Evolutionary conservation across 1,140 invertebrate species (phyloP), one percentile per base, ranked within the genome.

Genomic region (Bathynomus jamesi): DNA sequence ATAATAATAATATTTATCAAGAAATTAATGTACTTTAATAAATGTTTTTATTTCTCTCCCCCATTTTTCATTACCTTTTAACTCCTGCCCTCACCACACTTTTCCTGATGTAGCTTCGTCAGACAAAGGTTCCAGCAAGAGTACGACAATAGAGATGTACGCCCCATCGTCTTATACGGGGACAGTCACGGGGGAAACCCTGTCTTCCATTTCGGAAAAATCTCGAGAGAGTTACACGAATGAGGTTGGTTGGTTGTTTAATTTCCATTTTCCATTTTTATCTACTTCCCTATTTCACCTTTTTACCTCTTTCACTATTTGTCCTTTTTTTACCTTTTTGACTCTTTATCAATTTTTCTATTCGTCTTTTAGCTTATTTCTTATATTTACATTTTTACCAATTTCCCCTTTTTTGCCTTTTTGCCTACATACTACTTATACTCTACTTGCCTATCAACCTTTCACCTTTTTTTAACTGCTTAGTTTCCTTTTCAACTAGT

Each of bases 71-170:
- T n/a, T n/a, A n/a, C n/a, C n/a, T n/a, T n/a, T n/a, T n/a, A n/a
- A n/a, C n/a, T n/a, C n/a, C n/a, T n/a, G n/a, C n/a, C n/a, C n/a
- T n/a, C n/a, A n/a, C n/a, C n/a, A n/a, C n/a, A n/a, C 60, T 30
- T 30, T 4, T 8, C 61, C 65, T 69, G n/a, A 65, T 71, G 17
- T 78, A 81, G 73, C 73, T 13, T 81, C 81, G 67, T 82, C 82
- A 85, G 74, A 77, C 53, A 84, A 85, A 74, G 82, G 83, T 61
- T 90, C 89, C 80, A 92, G 89, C 80, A 96, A 95, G 85, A 93
- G 92, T 73, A 93, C 93, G 28, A 95, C 93, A 8, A 94, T 95
- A 76, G 93, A 96, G 84, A 95, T 96, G 93, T 96, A 95, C 83
- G 92, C 92, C 32, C 93, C 93, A 17, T 93, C 91, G 64, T 93